These are phyloP conservation scores for Drosophila robusta DNA, from an alignment of 2,888 invertebrate species.

Conservation along the genomic window DNA sequence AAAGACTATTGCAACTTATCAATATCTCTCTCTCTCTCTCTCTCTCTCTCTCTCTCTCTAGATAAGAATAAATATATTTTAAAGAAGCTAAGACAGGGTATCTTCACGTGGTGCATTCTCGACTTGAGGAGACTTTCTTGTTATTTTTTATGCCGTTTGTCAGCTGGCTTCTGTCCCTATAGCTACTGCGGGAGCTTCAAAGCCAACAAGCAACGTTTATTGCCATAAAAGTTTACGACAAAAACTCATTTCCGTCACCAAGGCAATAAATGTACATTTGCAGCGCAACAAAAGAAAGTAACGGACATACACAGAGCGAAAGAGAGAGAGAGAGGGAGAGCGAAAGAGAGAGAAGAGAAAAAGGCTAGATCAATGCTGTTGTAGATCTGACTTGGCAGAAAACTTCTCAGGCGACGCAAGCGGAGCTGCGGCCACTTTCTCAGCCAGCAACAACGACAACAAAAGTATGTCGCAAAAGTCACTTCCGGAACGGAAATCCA, in stretches of 20 bases:
- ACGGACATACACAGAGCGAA: not conserved
- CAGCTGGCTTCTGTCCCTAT: constrained; percentile 32
- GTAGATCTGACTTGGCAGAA: constrained; percentile 30
- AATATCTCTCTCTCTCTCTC: too few relatives aligned
- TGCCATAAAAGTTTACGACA: constrained; percentile 80
- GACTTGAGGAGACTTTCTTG: not conserved
- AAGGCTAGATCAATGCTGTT: constrained; percentile 40
- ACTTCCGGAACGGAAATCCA: constrained; percentile 64
- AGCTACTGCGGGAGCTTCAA: constrained; percentile 27
- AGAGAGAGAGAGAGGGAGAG: not conserved
- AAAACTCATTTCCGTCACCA: constrained; percentile 79
- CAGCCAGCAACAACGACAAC: constrained; percentile 9
- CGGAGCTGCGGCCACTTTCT: not conserved
- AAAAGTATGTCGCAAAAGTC: constrained; percentile 42
- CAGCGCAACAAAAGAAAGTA: constrained; percentile 29
- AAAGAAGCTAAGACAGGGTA: too few relatives aligned
- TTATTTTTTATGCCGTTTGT: constrained; percentile 19
- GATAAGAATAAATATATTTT: too few relatives aligned
- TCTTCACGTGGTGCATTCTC: not conserved
- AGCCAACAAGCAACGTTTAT: constrained; percentile 69
- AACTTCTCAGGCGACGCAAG: constrained; percentile 14
- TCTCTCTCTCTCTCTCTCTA: too few relatives aligned
- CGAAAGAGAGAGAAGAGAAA: not conserved
- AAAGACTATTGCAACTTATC: too few relatives aligned
- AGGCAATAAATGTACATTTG: constrained; percentile 69